Percentiles rank a stretch among this genome's conserved stretches.
phyloP scores from a whole-genome alignment of 2,888 invertebrate genomes.

The Trichopria drosophilae region DNA sequence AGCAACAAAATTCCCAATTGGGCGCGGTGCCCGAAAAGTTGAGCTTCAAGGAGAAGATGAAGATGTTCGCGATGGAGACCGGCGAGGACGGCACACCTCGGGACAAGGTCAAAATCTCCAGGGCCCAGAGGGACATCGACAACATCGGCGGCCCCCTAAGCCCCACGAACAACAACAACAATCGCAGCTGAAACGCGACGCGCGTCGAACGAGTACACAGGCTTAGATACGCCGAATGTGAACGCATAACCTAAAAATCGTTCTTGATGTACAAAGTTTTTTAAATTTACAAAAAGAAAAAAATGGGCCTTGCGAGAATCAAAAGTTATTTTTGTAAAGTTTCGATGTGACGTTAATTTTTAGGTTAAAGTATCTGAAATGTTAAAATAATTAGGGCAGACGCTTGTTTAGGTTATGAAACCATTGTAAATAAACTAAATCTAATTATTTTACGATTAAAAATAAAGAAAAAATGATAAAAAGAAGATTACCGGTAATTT shows the following conservation, averaged over 20 bases:
- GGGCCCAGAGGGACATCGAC: conserved; percentile 93
- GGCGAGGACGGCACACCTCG: conserved; percentile 91
- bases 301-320: no score
- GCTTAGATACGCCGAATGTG: no score
- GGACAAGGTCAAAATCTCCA: conserved; percentile 93
- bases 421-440: no score
- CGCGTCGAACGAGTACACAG: no score
- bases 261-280: neutral
- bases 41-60: conserved; percentile 98
- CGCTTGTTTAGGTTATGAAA: no score
- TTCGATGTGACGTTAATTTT: no score
- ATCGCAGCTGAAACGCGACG: conserved; percentile 25
- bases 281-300: neutral
- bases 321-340: no score
- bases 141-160: conserved; percentile 62
- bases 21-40: conserved; percentile 83
- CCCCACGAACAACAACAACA: conserved; percentile 44
- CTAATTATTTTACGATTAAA: no score
- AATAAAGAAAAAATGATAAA: no score
- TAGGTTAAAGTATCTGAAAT: no score
- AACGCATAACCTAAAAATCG: conserved; percentile 30
- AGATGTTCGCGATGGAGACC: conserved; percentile 97
- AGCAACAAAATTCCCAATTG: conserved; percentile 65
- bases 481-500: no score
- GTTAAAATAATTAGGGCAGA: no score